Base-by-base conservation (phyloP, 2,113 vertebrate species). In the Pogona vitticeps region DNA sequence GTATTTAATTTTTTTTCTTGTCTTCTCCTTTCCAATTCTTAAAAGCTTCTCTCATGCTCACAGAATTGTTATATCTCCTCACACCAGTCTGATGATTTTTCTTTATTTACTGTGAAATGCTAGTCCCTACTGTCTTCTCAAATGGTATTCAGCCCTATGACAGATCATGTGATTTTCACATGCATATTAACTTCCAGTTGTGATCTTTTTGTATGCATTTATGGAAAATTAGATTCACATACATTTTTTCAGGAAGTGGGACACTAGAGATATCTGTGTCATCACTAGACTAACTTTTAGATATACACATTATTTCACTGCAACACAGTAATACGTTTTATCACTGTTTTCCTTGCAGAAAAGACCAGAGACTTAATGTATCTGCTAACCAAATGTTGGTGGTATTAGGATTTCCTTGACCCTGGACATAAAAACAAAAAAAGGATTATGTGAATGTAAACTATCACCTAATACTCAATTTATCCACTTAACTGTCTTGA, bases 261-360 rank as follows among this genome's bases (percentile, higher is more conserved):
- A 23, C 56, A 87, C 28, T 72, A 13, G 89, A 73, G 85, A 73
- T 59, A 72, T 70, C 58, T 1, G 86, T 81, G 7, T 76, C 23
- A 9, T 73, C 42, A 42, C 42, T 71, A 20, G 42, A 31, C 38
- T 33, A 21, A 20, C 1, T 90, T 82, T 70, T 52, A 63, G 36
- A 36, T n/a, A 87, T 7, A 82, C 28, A 80, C 58, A 84, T 88
- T 85, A 75, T 88, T 93, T 86, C n/a, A 31, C 31, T 2, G 6
- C 88, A 87, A 83, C 86, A 71, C 10, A 88, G 56, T 89, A 89
- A 63, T 96, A 95, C 94, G 87, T 91, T 94, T 46, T 92, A 93
- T 82, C 91, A 91, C 92, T 95, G 82, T 96, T 97, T 96, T 92
- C 84, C 0, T 95, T 96, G 90, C 96, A 97, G 95, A 95, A 90